Evolutionary conservation across 2,888 invertebrate species (phyloP).

Genomic region (Acrocyrtus sp.): DNA sequence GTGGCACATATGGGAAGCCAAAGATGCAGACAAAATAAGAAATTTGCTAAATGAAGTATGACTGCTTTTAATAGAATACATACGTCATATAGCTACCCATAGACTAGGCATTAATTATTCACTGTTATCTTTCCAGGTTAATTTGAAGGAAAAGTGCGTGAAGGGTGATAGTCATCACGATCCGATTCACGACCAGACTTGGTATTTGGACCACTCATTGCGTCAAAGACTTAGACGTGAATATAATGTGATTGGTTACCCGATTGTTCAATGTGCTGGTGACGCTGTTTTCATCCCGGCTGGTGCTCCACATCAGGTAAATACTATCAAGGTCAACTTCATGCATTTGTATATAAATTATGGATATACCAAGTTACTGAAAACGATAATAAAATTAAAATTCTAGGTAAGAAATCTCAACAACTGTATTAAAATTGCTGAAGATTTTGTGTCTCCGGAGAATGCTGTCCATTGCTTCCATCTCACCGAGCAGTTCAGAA

Average conservation of each 20-base stretch:
- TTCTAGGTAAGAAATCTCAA: conserved; percentile 92
- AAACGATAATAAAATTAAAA: too few species aligned
- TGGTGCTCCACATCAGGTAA: conserved; percentile 95
- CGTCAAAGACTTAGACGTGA: conserved; percentile 89
- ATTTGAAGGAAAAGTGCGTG: too few species aligned
- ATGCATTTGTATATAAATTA: not conserved
- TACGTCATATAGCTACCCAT: not conserved
- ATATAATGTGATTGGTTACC: conserved; percentile 94
- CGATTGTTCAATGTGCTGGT: conserved; percentile 94
- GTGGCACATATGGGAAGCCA: conserved; percentile 97
- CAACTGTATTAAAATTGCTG: conserved; percentile 97
- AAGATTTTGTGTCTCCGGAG: conserved; percentile 98
- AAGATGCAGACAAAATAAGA: conserved; percentile 95
- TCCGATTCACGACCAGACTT: conserved; percentile 97
- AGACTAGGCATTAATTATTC: too few species aligned
- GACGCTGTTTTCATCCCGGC: conserved; percentile 99
- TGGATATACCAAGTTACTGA: not conserved
- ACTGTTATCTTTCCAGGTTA: conserved; percentile 68
- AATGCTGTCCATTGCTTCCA: conserved; percentile 97
- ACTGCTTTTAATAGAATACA: not conserved
- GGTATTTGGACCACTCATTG: conserved; percentile 90
- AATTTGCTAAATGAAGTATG: conserved; percentile 88
- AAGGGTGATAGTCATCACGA: conserved; percentile 93
- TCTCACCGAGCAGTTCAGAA: conserved; percentile 94
- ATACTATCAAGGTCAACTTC: not conserved